Evolutionary conservation across 1,140 invertebrate species (phyloP), one percentile per base, ranked within the genome.

Genomic region (Scaptodrosophila lebanonensis): DNA sequence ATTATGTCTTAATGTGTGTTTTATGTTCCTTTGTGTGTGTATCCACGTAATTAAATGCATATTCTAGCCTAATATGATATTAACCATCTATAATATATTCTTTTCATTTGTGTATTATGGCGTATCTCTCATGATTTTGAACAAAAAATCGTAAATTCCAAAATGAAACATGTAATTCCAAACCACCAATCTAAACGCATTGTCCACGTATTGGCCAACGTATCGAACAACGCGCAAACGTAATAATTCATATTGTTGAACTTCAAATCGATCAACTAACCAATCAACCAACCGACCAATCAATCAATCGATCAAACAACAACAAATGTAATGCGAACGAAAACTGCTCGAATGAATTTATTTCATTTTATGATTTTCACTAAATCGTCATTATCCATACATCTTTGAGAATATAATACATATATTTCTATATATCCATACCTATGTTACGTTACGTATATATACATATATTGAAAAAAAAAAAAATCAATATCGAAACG

Each of bases 271-370:
- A 56, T 57, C 69, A 47, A 75, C 65, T 50, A 65, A 79, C 51
- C 50, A 17, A 51, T 40, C 45, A 39, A 57, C 56, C 60, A 65
- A 65, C 50, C 50, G 42, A 47, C 36, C 7, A 53, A 65, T 38
- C 11, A 16, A 48, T 7, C 27, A 20, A 27, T 18, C 17, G 1
- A 22, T 71, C 61, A 48, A 59, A 61, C 59, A 65, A 71, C 53
- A 75, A 69, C 68, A 77, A 77, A 36, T 63, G 54, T 45, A 76
- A 76, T 76, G 72, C 72, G 64, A 77, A 77, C 73, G 75, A 65
- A 75, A 77, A 79, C 73, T 79, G 73, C 60, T 82, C 50, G 42
- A 40, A 44, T 60, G 59, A 72, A 72, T 67, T 75, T 69, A 63
- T 66, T 66, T 66, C 64, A 69, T 52, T 63, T 77, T 79, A 65